Base-by-base conservation (phyloP, 2,888 invertebrate genomes). In the Leptothorax acervorum region DNA sequence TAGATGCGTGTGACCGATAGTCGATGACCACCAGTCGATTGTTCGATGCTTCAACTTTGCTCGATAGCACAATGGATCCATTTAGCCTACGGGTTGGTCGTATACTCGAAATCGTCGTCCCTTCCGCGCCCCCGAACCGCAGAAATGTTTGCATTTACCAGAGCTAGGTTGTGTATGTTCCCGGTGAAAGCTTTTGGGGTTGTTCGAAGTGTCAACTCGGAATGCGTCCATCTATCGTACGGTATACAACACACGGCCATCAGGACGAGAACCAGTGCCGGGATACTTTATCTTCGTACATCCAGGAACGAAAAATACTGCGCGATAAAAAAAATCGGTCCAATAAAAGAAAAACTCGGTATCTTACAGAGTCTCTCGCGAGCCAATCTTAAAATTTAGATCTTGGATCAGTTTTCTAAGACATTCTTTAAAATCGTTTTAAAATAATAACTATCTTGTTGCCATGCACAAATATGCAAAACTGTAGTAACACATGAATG, bases 71-170 rank as follows among this genome's bases (percentile, higher is more conserved):
- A 90, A 90, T 90, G 86, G 90, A 82, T 90, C 91, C 90, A 90
- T 90, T 91, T 90, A 90, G 88, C 85, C 73, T 85, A 68, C 53
- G 75, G 68, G 68, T 71, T 89, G 88, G 85, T 85, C 86, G 89
- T 88, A 90, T 88, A 90, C 91, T 92, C 87, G 88, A 91, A 86
- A 88, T 87, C 85, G 87, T 87, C 87, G 88, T 75, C 86, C 66
- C 86, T 87, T 70, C 85, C 75, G 85, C 87, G 86, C 85, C 86
- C 89, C 90, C 85, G 86, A 87, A 89, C 91, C 90, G 82, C 90
- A 92, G 91, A 92, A 92, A 93, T 93, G 92, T 92, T 92, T 92
- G 92, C 92, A 91, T 92, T 93, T 92, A 91, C 91, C 89, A 85
- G 88, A 74, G 83, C 82, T 84, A 83, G 90, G 78, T 84, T 76